Percentiles rank a stretch among this genome's conserved stretches.
These are phyloP conservation scores for Prolemur simus DNA, from an alignment of 2,113 vertebrate genomes.

Conservation along the genomic window DNA sequence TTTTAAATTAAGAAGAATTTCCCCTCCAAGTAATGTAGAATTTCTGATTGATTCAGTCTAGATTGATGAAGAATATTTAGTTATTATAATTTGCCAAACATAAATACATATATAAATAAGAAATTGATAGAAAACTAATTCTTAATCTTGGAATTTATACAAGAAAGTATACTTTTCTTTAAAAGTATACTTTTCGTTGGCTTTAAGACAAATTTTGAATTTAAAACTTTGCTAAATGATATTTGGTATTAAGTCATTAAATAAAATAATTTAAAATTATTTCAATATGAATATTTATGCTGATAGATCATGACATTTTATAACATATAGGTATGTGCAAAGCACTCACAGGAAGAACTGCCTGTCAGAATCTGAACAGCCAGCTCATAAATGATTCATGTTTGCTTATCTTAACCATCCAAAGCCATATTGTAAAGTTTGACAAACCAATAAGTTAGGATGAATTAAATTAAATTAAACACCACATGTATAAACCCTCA, in stretches of 20 bases:
- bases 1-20: neutral
- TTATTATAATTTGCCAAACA: neutral
- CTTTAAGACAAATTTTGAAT: neutral
- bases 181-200: neutral
- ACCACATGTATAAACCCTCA: neutral
- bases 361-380: neutral
- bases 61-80: neutral
- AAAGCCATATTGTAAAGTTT: neutral
- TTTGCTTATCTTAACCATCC: neutral
- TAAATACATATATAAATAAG: neutral
- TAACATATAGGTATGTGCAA: neutral
- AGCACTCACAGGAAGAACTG: neutral
- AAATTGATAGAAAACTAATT: neutral
- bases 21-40: neutral
- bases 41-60: neutral
- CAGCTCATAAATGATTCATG: neutral
- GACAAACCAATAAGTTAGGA: neutral
- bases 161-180: neutral
- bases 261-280: neutral
- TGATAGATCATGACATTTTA: neutral
- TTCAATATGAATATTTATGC: neutral
- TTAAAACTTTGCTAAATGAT: neutral
- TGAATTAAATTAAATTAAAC: slow-evolving; percentile 7
- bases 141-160: neutral
- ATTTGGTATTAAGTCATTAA: neutral